Evolutionary conservation across 1,140 invertebrate genomes (phyloP).

Genomic region (Matsumurasca onukii): DNA sequence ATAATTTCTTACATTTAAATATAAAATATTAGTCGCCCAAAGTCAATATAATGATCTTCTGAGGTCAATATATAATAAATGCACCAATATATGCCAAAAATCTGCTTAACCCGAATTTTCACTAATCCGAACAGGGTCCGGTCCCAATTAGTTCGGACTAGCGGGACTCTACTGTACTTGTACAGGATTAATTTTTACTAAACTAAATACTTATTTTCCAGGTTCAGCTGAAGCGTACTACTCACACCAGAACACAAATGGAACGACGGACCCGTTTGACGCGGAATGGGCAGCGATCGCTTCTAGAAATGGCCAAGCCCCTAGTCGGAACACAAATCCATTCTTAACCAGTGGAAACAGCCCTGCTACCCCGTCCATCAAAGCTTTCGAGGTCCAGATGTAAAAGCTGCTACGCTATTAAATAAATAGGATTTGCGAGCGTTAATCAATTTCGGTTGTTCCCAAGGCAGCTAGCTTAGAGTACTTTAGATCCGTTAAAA

Average conservation of each 20-base stretch:
- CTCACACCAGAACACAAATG: constrained; percentile 42
- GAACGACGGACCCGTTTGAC: constrained; percentile 74
- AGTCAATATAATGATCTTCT: no score
- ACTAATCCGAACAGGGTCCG: no score
- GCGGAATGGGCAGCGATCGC: constrained; percentile 74
- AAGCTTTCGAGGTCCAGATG: constrained; percentile 60
- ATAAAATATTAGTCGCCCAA: no score
- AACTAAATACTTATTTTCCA: background rate
- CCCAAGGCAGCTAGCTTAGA: background rate
- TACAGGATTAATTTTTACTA: no score
- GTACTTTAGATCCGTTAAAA: background rate
- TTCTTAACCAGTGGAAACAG: constrained; percentile 45
- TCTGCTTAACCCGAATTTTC: no score
- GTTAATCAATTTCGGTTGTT: background rate
- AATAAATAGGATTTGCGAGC: background rate
- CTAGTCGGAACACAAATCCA: constrained; percentile 51
- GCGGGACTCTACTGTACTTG: no score
- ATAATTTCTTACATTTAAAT: no score
- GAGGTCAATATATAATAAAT: no score
- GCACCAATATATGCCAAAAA: no score
- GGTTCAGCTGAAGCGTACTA: constrained; percentile 32
- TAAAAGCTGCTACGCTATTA: constrained; percentile 39
- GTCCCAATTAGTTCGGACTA: no score
- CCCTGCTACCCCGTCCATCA: constrained; percentile 46
- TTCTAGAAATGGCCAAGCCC: constrained; percentile 40